Evolutionary conservation across 2,797 vertebrate species (phyloP).

Genomic region (Phyllotis vaccarum): DNA sequence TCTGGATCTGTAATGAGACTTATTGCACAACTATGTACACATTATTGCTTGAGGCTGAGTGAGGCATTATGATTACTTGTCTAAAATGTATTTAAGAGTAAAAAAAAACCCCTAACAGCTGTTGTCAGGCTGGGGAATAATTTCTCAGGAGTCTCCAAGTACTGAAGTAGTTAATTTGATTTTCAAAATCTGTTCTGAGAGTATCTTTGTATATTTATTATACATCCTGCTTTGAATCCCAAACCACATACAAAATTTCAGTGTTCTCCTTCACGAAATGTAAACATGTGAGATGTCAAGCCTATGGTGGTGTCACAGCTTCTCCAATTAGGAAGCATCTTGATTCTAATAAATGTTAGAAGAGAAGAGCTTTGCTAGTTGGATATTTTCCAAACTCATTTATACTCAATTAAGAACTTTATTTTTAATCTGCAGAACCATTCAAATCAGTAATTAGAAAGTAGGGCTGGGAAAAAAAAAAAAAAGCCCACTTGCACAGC

Average conservation of each 20-base stretch:
- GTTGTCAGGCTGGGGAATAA: slow-evolving; percentile 22
- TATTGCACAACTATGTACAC: not conserved
- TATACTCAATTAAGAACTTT: slow-evolving; percentile 81
- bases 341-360: slow-evolving; percentile 71
- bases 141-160: slow-evolving; percentile 71
- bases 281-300: slow-evolving; percentile 34
- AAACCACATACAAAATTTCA: slow-evolving; percentile 59
- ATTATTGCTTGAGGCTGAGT: not conserved
- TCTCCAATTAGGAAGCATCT: slow-evolving; percentile 75
- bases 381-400: slow-evolving; percentile 82
- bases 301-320: slow-evolving; percentile 10
- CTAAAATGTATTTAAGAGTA: slow-evolving; percentile 76
- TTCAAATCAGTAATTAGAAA: slow-evolving; percentile 81
- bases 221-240: slow-evolving; percentile 65
- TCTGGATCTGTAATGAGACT: not conserved
- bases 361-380: slow-evolving; percentile 62
- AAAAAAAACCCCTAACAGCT: slow-evolving; percentile 59
- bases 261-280: slow-evolving; percentile 46
- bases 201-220: slow-evolving; percentile 70
- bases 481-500: not conserved
- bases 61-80: slow-evolving; percentile 60
- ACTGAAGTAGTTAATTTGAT: slow-evolving; percentile 78
- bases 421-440: slow-evolving; percentile 80
- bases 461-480: slow-evolving; percentile 29
- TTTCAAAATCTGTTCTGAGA: slow-evolving; percentile 72